These are phyloP conservation scores for Drosophila pseudotalamancana DNA, from an alignment of 2,888 invertebrate species.

Conservation along the genomic window DNA sequence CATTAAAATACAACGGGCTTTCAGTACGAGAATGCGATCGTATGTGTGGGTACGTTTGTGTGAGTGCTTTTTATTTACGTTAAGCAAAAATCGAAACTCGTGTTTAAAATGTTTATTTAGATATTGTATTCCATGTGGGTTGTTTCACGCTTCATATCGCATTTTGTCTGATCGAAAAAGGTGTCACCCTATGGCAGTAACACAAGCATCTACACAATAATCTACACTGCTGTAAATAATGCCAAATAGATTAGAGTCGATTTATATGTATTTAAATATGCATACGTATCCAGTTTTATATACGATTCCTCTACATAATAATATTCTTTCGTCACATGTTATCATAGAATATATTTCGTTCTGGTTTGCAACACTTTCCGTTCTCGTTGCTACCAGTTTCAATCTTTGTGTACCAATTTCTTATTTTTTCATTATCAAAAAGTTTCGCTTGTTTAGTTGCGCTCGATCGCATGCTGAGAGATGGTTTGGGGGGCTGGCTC, in stretches of 20 bases:
- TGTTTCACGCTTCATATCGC: constrained; percentile 55
- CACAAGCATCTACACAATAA: neutral
- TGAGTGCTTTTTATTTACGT: constrained; percentile 36
- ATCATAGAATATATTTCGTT: neutral
- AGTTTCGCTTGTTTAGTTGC: constrained; percentile 33
- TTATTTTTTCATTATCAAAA: constrained; percentile 45
- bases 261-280: neutral
- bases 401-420: constrained; percentile 41
- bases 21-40: constrained; percentile 5
- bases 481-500: neutral
- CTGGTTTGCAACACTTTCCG: constrained; percentile 19
- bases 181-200: constrained; percentile 8
- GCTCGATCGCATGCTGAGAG: constrained; percentile 10
- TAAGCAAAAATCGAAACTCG: constrained; percentile 54
- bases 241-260: neutral
- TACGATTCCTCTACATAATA: too few relatives aligned
- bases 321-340: constrained; percentile 6
- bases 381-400: constrained; percentile 11
- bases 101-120: constrained; percentile 64
- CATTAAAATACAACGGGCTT: constrained; percentile 45
- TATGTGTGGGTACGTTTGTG: neutral
- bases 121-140: constrained; percentile 45
- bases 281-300: neutral
- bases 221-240: neutral
- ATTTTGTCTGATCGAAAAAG: constrained; percentile 20